A percentile compares a stretch with the other conserved stretches of the same genome.
Evolutionary conservation across 2,113 vertebrate species (phyloP).

Genomic region (Cygnus buccinator): DNA sequence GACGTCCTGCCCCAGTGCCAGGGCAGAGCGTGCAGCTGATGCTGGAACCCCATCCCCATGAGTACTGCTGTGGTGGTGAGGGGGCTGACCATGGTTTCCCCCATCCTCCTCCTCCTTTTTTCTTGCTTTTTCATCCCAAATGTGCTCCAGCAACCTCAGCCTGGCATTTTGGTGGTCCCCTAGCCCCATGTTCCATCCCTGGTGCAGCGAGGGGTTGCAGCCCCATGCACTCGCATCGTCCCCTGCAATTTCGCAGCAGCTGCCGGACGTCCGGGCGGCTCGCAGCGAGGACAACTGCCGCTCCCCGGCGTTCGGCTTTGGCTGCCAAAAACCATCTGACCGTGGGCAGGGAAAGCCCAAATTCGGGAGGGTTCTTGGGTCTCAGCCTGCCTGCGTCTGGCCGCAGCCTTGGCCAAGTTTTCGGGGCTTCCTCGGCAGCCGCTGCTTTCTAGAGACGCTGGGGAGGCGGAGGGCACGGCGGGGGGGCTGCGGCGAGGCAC

Average conservation of each 20-base stretch:
- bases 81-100: background rate
- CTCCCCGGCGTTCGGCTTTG: background rate
- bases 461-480: background rate
- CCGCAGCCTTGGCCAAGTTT: background rate
- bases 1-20: background rate
- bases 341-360: background rate
- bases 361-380: background rate
- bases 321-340: constrained; percentile 5
- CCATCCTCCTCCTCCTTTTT: background rate
- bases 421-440: background rate
- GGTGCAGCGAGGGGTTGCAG: background rate
- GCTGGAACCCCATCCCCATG: constrained; percentile 16
- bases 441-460: background rate
- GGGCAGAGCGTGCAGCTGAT: constrained; percentile 39
- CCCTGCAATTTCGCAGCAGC: background rate
- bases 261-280: background rate
- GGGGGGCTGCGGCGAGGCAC: background rate
- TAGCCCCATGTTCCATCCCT: background rate
- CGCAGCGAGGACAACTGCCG: background rate
- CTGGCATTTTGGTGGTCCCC: too few relatives aligned
- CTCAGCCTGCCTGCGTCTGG: background rate
- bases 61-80: too few relatives aligned
- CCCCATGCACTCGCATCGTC: background rate
- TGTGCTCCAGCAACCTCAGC: background rate
- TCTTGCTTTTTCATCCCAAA: background rate